Conservation (phyloP, 2,797 vertebrate genomes). For the Cyclopterus lumpus region DNA sequence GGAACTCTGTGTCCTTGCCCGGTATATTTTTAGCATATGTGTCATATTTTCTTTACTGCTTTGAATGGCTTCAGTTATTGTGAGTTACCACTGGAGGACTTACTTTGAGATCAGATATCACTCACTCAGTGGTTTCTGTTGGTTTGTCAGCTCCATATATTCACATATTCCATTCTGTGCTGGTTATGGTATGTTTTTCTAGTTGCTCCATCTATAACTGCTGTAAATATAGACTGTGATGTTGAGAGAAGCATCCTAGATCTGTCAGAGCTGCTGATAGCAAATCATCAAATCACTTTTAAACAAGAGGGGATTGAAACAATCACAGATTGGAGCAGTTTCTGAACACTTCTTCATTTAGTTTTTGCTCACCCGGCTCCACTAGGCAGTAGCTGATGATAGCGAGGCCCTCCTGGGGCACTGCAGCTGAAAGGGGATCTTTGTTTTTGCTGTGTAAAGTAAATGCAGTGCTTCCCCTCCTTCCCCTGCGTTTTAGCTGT, state of each 20-base stretch:
- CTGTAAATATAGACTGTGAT: constrained; percentile 30
- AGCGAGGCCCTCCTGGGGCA: constrained; percentile 31
- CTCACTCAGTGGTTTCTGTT: constrained; percentile 66
- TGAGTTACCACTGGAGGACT: constrained; percentile 63
- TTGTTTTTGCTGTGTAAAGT: constrained; percentile 75
- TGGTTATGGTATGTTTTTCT: constrained; percentile 31
- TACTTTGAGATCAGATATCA: constrained; percentile 72
- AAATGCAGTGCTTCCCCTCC: constrained; percentile 47
- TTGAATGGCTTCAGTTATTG: constrained; percentile 72
- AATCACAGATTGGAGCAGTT: neutral
- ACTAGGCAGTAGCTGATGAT: constrained; percentile 43
- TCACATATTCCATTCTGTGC: constrained; percentile 67
- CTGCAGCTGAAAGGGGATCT: constrained; percentile 73
- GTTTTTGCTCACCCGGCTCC: constrained; percentile 31
- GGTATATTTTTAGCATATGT: constrained; percentile 75
- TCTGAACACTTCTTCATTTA: constrained; percentile 8
- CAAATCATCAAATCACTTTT: constrained; percentile 3
- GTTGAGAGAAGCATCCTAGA: constrained; percentile 20
- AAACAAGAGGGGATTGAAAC: constrained; percentile 11
- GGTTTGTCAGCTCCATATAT: constrained; percentile 42
- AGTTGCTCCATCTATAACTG: constrained; percentile 35
- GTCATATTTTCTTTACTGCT: constrained; percentile 76
- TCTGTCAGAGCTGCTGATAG: neutral
- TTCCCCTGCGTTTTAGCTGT: constrained; percentile 33
- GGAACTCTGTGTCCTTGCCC: constrained; percentile 65